A percentile compares a stretch with the other conserved stretches of the same genome.
phyloP scores from a whole-genome alignment of 2,113 vertebrate genomes.

The Eonycteris spelaea region DNA sequence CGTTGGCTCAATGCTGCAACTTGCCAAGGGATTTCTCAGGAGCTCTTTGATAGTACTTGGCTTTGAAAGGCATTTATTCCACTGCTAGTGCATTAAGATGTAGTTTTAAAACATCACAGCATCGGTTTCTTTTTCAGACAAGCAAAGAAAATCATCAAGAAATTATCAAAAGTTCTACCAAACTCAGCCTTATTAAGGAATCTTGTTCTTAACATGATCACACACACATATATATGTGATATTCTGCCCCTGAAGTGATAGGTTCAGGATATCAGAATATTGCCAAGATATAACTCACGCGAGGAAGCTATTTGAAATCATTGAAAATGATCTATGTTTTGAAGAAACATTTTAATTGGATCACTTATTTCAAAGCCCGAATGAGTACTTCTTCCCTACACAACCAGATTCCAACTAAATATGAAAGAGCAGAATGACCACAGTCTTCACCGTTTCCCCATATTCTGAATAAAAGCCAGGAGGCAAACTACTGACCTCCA shows the following conservation, averaged over 20 bases:
- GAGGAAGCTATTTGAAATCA: background rate
- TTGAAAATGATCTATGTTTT: background rate
- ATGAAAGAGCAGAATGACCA: background rate
- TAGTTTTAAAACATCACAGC: slow-evolving; percentile 12
- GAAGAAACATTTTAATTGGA: background rate
- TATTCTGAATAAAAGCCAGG: background rate
- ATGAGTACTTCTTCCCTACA: background rate
- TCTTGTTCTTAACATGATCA: background rate
- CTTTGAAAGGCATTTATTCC: slow-evolving; percentile 17
- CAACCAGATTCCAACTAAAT: background rate
- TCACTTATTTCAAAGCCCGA: background rate
- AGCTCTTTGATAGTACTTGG: slow-evolving; percentile 15
- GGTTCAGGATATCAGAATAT: background rate
- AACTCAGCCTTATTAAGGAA: slow-evolving; percentile 3
- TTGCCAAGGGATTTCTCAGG: slow-evolving; percentile 39
- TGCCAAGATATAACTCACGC: background rate
- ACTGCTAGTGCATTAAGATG: background rate
- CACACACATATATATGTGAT: background rate
- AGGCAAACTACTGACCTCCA: background rate
- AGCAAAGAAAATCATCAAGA: slow-evolving; percentile 16
- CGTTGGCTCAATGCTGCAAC: slow-evolving; percentile 33
- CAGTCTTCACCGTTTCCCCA: background rate
- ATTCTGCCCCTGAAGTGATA: background rate
- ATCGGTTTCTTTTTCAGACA: slow-evolving; percentile 10
- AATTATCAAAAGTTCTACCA: background rate